These are phyloP conservation scores for Formica exsecta DNA, from an alignment of 1,140 invertebrate species.

Conservation along the genomic window DNA sequence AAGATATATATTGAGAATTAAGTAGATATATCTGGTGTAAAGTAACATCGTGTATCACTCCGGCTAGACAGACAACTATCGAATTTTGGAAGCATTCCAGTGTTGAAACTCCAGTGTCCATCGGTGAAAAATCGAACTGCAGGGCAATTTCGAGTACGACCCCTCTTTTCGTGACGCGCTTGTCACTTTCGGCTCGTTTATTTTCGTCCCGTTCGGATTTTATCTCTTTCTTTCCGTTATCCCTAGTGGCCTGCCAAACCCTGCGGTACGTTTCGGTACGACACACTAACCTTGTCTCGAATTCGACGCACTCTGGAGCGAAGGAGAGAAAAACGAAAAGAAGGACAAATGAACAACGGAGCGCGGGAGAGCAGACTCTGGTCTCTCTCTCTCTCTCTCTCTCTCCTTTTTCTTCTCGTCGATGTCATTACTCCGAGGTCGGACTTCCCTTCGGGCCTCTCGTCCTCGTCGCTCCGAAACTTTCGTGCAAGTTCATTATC, in stretches of 20 bases:
- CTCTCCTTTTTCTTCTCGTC: not conserved
- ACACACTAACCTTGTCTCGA: slow-evolving; percentile 80
- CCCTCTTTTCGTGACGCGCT: slow-evolving; percentile 28
- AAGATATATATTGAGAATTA: not conserved
- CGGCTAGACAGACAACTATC: not conserved
- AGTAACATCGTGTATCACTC: slow-evolving; percentile 4
- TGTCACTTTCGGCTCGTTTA: slow-evolving; percentile 26
- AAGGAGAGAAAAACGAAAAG: not conserved
- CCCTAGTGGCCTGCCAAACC: slow-evolving; percentile 56
- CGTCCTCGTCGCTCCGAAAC: slow-evolving; percentile 47
- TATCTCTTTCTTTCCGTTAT: slow-evolving; percentile 22
- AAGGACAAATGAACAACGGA: not conserved
- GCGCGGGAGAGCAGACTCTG: slow-evolving; percentile 15
- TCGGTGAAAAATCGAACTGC: slow-evolving; percentile 26
- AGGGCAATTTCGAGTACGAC: slow-evolving; percentile 62
- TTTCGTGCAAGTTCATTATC: slow-evolving; percentile 71
- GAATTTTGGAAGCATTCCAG: slow-evolving; percentile 1
- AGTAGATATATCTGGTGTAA: not conserved
- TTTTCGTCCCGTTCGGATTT: not conserved
- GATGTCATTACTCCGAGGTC: slow-evolving; percentile 52
- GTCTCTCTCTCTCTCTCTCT: not conserved
- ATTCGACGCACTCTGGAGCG: slow-evolving; percentile 54
- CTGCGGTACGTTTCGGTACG: slow-evolving; percentile 62
- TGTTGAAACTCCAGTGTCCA: not conserved
- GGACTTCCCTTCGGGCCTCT: slow-evolving; percentile 5